Base-by-base conservation (phyloP, 2,888 invertebrate species). In the Lymantria monacha region DNA sequence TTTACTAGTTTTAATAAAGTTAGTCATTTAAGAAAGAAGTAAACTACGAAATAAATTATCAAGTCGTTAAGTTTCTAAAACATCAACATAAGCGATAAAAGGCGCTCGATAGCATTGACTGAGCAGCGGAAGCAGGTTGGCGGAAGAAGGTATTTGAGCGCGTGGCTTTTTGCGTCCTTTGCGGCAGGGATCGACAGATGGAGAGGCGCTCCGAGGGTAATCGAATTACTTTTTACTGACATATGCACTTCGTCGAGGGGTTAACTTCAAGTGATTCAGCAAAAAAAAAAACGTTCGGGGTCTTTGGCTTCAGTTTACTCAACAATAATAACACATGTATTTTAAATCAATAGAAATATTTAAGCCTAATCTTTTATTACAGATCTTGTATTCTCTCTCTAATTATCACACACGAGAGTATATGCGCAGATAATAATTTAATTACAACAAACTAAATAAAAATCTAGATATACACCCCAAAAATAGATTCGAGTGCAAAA, bases 51-150 rank as follows among this genome's bases (percentile, higher is more conserved):
- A 33, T 3, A 10, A 33, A 33, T 33, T 33, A 33, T 33, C 9
- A 10, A 33, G 10, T 10, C 33, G 5, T 22, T 5, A 22, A 22
- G 22, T 22, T 22, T 22, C 5, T 10, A 33, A 33, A 33, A 33
- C 2, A 33, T 8, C 9, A 8, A 40, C 36, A 41, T 60, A 43
- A 59, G 59, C 63, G 66, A 69, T 61, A 63, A 66, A 54, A 52
- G 55, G 42, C 15, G 22, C 45, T 41, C 66, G 57, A 61, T 61
- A 59, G 61, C 52, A 56, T 51, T 63, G 63, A 69, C 59, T 63
- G 64, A 58, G 66, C 53, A 62, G 76, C 86, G 87, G 87, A 87
- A 86, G 79, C 86, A 83, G 83, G 78, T 81, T 83, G 79, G 74
- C 80, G 84, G 85, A 85, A 85, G 81, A 67, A 72, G 75, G 64